Conservation (phyloP, 2,113 vertebrate species). For the Bubo scandiacus region DNA sequence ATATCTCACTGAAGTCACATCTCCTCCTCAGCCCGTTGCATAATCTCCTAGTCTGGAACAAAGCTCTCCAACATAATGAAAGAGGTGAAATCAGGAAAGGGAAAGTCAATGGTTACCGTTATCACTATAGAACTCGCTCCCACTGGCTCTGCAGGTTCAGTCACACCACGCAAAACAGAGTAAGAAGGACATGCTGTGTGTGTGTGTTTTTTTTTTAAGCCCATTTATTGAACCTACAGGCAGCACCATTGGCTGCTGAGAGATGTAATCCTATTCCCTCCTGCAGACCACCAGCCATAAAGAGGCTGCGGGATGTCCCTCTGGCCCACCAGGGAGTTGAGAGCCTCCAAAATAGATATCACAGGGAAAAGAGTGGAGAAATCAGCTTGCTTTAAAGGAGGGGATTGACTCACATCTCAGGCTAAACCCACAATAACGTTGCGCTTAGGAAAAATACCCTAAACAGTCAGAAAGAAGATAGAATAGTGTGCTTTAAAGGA, state of each 20-base stretch:
- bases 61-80: constrained; percentile 72
- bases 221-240: constrained; percentile 57
- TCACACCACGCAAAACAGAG: constrained; percentile 47
- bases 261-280: constrained; percentile 60
- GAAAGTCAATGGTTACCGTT: constrained; percentile 70
- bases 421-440: constrained; percentile 24
- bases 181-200: constrained; percentile 59
- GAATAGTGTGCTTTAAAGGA: not conserved
- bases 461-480: constrained; percentile 6
- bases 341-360: constrained; percentile 65
- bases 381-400: constrained; percentile 53
- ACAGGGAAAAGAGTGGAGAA: constrained; percentile 54
- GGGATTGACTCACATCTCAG: constrained; percentile 33
- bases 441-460: constrained; percentile 20
- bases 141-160: constrained; percentile 59
- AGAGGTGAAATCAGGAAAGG: constrained; percentile 67
- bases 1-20: constrained; percentile 78
- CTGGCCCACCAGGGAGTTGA: constrained; percentile 40
- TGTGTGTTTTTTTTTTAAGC: not conserved
- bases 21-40: constrained; percentile 60
- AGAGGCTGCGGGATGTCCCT: not conserved
- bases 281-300: constrained; percentile 67
- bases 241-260: constrained; percentile 66
- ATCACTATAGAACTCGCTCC: constrained; percentile 55
- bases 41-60: constrained; percentile 75